Evolutionary conservation across 2,797 vertebrate species (phyloP).

Genomic region (Gastrophryne carolinensis): DNA sequence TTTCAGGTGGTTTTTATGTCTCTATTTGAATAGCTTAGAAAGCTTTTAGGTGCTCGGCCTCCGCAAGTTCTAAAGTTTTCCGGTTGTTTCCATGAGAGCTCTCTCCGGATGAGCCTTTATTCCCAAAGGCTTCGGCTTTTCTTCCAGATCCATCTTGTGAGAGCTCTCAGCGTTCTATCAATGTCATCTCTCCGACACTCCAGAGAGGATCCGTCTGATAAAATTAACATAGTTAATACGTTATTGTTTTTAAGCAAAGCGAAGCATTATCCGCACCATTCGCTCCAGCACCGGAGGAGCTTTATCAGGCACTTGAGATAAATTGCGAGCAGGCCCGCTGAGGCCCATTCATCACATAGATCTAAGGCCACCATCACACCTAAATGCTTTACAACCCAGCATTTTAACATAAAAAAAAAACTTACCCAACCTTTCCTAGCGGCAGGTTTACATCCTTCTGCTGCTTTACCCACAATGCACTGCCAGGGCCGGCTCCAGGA

Average conservation of each 20-base stretch:
- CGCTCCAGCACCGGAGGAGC: no score
- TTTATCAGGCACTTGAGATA: no score
- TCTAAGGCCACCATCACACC: no score
- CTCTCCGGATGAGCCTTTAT: not conserved
- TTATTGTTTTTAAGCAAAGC: not conserved
- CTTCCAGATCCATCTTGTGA: not conserved
- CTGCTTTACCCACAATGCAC: no score
- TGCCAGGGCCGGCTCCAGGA: no score
- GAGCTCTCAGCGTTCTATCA: not conserved
- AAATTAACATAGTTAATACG: constrained; percentile 4
- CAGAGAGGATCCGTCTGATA: not conserved
- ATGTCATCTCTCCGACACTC: not conserved
- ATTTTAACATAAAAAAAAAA: no score
- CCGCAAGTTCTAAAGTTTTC: not conserved
- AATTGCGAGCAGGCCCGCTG: no score
- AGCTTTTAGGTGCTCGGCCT: not conserved
- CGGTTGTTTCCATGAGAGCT: not conserved
- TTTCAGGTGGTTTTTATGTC: not conserved
- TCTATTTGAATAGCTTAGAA: not conserved
- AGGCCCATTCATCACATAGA: no score
- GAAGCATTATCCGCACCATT: not conserved
- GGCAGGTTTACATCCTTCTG: no score
- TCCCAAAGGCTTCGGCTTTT: not conserved
- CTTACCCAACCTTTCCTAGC: no score
- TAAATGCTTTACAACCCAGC: no score